phyloP scores from a whole-genome alignment of 2,113 vertebrate genomes.

The Mastomys natalensis region DNA sequence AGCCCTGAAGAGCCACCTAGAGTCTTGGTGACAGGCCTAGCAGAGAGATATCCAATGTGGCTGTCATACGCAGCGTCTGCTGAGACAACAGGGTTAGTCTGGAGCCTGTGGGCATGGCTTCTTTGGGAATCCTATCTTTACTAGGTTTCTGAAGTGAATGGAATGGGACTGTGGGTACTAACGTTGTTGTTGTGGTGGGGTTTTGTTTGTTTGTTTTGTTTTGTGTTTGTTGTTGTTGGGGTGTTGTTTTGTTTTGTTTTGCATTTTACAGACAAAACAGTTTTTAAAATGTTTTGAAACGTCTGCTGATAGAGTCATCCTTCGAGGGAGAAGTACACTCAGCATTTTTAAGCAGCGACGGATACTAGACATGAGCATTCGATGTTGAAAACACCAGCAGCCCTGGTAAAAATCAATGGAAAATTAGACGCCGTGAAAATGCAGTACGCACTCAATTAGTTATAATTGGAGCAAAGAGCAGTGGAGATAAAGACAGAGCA shows the following conservation, averaged over 20 bases:
- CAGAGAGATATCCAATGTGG: fast-evolving
- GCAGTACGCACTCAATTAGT: conserved; percentile 86
- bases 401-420: conserved; percentile 85
- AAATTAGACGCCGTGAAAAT: conserved; percentile 87
- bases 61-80: not conserved
- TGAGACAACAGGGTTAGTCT: fast-evolving
- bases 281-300: conserved; percentile 86
- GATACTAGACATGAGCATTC: conserved; percentile 76
- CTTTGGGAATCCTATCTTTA: not conserved
- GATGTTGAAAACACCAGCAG: conserved; percentile 79
- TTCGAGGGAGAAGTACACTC: conserved; percentile 79
- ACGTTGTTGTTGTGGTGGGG: not conserved
- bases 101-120: not conserved
- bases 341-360: conserved; percentile 84
- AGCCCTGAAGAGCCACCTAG: not conserved
- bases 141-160: conserved; percentile 41
- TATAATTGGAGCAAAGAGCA: conserved; percentile 85
- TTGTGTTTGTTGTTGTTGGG: no score
- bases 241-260: not conserved
- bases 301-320: conserved; percentile 87
- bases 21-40: not conserved
- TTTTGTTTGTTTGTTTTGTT: not conserved
- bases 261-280: conserved; percentile 84
- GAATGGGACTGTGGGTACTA: conserved; percentile 61
- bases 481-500: conserved; percentile 77